phyloP scores from a whole-genome alignment of 2,888 invertebrate genomes.

The Melanotus villosus region DNA sequence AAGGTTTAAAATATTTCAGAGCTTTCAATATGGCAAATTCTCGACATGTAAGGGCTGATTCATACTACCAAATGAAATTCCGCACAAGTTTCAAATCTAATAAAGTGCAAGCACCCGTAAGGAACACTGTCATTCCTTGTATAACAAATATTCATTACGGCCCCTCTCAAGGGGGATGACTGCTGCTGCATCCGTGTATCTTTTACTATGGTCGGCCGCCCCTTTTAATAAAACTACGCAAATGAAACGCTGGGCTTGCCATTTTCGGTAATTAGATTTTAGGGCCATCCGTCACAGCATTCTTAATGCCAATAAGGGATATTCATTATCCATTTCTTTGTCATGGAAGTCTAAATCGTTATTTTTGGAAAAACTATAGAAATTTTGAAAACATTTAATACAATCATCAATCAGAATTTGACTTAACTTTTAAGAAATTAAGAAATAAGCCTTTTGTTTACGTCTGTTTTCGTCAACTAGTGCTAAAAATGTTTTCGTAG shows the following conservation, averaged over 20 bases:
- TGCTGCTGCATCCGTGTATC: slow-evolving; percentile 46
- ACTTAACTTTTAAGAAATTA: too few species aligned
- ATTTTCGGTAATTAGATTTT: slow-evolving; percentile 62
- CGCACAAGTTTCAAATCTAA: slow-evolving; percentile 57
- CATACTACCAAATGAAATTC: slow-evolving; percentile 55
- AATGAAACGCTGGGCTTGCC: slow-evolving; percentile 64
- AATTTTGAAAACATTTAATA: too few species aligned
- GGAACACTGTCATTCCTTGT: slow-evolving; percentile 63
- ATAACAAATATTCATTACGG: slow-evolving; percentile 65
- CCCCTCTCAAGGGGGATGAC: slow-evolving; percentile 53
- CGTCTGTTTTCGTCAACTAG: too few species aligned
- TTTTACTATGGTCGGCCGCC: slow-evolving; percentile 56
- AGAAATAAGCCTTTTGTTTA: too few species aligned
- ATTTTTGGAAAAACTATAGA: too few species aligned
- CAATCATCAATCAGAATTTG: too few species aligned
- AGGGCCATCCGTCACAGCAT: slow-evolving; percentile 57
- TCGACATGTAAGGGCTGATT: not conserved
- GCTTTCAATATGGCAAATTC: too few species aligned
- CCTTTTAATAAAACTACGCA: slow-evolving; percentile 64
- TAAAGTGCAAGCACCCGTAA: slow-evolving; percentile 65
- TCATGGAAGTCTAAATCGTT: too few species aligned
- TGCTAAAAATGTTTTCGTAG: too few species aligned
- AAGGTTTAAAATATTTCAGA: too few species aligned
- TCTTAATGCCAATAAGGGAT: not conserved
- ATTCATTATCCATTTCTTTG: too few species aligned